Base-by-base conservation (phyloP, 2,797 vertebrate species). In the Toxotes lorentzi region DNA sequence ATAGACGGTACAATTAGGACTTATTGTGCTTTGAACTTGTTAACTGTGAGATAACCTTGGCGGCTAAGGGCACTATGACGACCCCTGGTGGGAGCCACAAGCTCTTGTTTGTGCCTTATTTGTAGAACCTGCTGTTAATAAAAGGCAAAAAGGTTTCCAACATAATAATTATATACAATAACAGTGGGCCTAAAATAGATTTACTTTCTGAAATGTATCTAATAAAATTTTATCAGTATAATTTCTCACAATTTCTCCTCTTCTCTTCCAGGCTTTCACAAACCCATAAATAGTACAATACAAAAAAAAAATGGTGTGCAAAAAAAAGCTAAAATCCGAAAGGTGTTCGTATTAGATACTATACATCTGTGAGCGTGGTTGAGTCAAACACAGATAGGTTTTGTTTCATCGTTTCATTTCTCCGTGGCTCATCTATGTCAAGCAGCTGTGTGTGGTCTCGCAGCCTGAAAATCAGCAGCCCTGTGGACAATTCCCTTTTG, bases 61-160 rank as follows among this genome's bases (percentile, higher is more conserved):
- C 53, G 30, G 69, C 40, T 62, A 3, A 72, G 91, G 86, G 85
- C 86, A 83, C 88, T 45, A 68, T 81, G 91, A 93, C 78, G 91
- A 90, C 92, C 89, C 90, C 94, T 93, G 91, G 88, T 93, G 92
- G 93, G 86, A 87, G 76, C 57, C 41, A 48, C 38, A 30, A 81
- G 51, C 61, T 80, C 21, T 50, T 82, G 35, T 81, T 83, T 83
- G 70, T 69, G 50, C 12, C 19, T 47, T 76, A 70, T 84, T 81
- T 82, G 30, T 27, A 5, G 32, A 51, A 30, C 17, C 9, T 41
- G 43, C 17, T 54, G 41, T 73, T 53, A 38, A 59, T 5, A 51
- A 74, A 77, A 62, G 45, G 17, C 27, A 70, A 53, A 7, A 8
- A 50, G 4, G 1, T 32, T 79, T 67, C 4, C 0, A 34, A 13